Evolutionary conservation across 2,888 invertebrate species (phyloP), one percentile per base, ranked within the genome.

Genomic region (Cosmia trapezina): DNA sequence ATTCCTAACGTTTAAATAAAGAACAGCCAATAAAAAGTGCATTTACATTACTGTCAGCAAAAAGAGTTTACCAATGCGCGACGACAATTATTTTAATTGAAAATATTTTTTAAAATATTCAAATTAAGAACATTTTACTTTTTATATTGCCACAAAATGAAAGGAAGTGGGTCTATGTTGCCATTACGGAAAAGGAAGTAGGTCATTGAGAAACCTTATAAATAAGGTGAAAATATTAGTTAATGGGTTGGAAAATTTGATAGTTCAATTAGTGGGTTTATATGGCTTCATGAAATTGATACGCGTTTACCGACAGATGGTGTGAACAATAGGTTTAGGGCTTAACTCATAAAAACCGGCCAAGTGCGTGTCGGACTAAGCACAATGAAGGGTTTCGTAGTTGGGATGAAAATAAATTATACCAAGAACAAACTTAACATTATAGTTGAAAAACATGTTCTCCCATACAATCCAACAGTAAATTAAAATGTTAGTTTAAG

Each of bases 171-270:
- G 43, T 37, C 47, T 71, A 41, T 45, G 57, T 45, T n/a, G 54
- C 56, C 64, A 70, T 57, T 37, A 77, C 63, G 41, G 33, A 56
- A n/a, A 56, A 60, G 67, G 63, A 79, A 85, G 72, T 73, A 65
- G 68, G 62, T 45, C 69, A 67, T 62, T 64, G 51, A 62, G 84
- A 84, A 84, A 64, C 84, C 84, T 54, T 72, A 70, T 9, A 59
- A 78, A 67, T 66, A 45, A 51, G 64, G 78, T 78, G 71, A 65
- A 72, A 85, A 64, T 83, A 73, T 66, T 64, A 81, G 60, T 74
- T 83, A 85, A 84, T 85, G 81, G 70, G 53, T 79, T 68, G 72
- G 79, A 79, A 70, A 83, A 81, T 81, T 74, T 79, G 54, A 83
- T 84, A 66, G 79, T 62, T 76, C 56, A 81, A 85, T 84, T 83